Base-by-base conservation (phyloP, 2,888 invertebrate species). In the Horisme vitalbata region DNA sequence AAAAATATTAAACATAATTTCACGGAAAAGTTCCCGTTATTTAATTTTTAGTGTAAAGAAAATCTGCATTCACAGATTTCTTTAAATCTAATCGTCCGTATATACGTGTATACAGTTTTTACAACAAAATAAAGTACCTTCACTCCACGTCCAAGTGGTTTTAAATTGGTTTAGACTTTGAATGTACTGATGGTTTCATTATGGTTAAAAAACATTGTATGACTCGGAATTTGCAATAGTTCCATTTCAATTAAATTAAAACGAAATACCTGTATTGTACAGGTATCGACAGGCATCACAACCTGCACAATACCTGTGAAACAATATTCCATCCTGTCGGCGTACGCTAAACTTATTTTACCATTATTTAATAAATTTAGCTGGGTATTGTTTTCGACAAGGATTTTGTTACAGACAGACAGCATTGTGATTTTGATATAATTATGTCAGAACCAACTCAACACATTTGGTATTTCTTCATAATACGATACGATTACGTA, bases 351-450 rank as follows among this genome's bases (percentile, higher is more conserved):
- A 44, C 44, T 44, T 38, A 38, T 41, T 43, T 41, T 38, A 33
- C 20, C 13, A 34, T 9, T 43, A 20, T 27, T 47, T 28, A 8
- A 20, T 9, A 51, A 39, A 36, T 37, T 20, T 10, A 14, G 44
- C 37, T 46, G 58, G 55, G 20, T 48, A 24, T 23, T 37, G 12
- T 30, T 48, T 35, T 15, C 7, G 15, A 37, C 41, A 39, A 54
- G 38, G 44, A 41, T 58, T 57, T 53, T 32, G 44, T 50, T 49
- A 26, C 32, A 23, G 13, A 32, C 31, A 44, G 45, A 41, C 45
- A 43, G 34, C 49, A 58, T 59, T 56, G 52, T 57, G 48, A 46
- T 51, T 59, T 55, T 52, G 44, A 34, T 46, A 45, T 43, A 57
- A 62, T 57, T 55, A 45, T 53, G 44, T 48, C 41, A 41, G 45